Evolutionary conservation across 1,140 invertebrate genomes (phyloP).

Genomic region (Andrena cerasifolii): DNA sequence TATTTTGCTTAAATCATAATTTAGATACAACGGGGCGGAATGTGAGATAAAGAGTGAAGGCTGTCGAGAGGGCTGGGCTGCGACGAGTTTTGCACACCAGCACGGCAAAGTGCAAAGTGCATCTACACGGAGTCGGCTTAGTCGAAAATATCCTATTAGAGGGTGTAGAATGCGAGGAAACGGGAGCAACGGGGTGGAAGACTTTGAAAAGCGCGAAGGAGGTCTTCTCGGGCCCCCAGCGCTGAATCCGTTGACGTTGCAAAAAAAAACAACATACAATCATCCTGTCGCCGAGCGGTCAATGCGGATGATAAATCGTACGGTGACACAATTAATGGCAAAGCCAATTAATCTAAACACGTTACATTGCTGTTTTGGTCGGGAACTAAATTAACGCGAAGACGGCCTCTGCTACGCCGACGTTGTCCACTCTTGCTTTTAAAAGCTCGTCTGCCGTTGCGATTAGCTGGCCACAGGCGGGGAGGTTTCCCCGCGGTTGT

Average conservation of each 20-base stretch:
- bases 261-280: conserved; percentile 37
- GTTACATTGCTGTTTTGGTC: conserved; percentile 4
- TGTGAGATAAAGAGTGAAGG: not conserved
- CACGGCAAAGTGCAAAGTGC: conserved; percentile 11
- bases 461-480: not conserved
- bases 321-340: conserved; percentile 10
- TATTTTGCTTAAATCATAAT: too few species aligned
- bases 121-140: conserved; percentile 15
- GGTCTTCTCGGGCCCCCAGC: conserved; percentile 1
- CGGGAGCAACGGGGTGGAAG: conserved; percentile 42
- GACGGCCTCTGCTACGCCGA: not conserved
- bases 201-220: conserved; percentile 40
- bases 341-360: conserved; percentile 37
- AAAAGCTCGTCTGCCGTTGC: not conserved
- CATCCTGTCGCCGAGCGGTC: conserved; percentile 23
- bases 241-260: conserved; percentile 41
- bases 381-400: not conserved
- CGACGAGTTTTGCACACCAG: not conserved
- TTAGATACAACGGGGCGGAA: too few species aligned
- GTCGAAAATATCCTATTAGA: conserved; percentile 60
- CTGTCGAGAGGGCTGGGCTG: not conserved
- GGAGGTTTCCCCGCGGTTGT: too few species aligned
- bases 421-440: not conserved
- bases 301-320: not conserved
- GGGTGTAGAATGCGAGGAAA: not conserved